Conservation (phyloP, 2,888 invertebrate species). For the Drosophila mercatorum region DNA sequence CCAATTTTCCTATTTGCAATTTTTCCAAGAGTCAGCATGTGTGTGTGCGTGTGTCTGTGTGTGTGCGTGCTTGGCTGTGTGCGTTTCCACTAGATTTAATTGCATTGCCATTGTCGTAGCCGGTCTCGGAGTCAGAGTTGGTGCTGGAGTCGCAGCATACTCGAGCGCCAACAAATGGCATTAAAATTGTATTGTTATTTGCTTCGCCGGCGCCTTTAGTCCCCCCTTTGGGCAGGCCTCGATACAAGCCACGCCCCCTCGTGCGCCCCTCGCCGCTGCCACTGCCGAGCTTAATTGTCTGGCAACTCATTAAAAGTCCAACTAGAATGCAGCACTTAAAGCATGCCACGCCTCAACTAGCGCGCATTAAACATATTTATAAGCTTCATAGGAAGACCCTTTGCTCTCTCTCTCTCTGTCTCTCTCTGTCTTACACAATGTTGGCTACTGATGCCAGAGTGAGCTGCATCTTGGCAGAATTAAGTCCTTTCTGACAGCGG, state of each 20-base stretch:
- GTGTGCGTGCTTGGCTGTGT: slow-evolving; percentile 19
- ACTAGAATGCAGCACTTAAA: slow-evolving; percentile 63
- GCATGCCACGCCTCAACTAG: slow-evolving; percentile 38
- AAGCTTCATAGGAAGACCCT: slow-evolving; percentile 12
- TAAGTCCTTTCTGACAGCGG: slow-evolving; percentile 6
- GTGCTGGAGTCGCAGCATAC: slow-evolving; percentile 12
- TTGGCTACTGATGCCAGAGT: not conserved
- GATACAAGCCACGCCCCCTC: not conserved
- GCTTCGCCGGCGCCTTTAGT: slow-evolving; percentile 38
- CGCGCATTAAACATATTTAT: slow-evolving; percentile 33
- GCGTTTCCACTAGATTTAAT: slow-evolving; percentile 68
- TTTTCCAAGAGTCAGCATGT: slow-evolving; percentile 1
- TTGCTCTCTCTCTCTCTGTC: not conserved
- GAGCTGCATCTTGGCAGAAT: slow-evolving; percentile 18
- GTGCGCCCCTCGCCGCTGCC: not conserved
- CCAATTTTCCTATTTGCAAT: slow-evolving; percentile 5
- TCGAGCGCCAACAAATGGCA: slow-evolving; percentile 50
- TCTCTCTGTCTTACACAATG: not conserved
- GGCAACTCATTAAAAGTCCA: slow-evolving; percentile 73
- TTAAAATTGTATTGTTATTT: slow-evolving; percentile 74
- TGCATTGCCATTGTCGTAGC: slow-evolving; percentile 42
- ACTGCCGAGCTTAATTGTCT: slow-evolving; percentile 67
- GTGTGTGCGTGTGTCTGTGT: not conserved
- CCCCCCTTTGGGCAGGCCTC: not conserved
- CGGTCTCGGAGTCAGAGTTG: slow-evolving; percentile 15